Percentiles rank a stretch among this genome's conserved stretches.
These are phyloP conservation scores for Aethina tumida DNA, from an alignment of 1,140 invertebrate species.

Conservation along the genomic window DNA sequence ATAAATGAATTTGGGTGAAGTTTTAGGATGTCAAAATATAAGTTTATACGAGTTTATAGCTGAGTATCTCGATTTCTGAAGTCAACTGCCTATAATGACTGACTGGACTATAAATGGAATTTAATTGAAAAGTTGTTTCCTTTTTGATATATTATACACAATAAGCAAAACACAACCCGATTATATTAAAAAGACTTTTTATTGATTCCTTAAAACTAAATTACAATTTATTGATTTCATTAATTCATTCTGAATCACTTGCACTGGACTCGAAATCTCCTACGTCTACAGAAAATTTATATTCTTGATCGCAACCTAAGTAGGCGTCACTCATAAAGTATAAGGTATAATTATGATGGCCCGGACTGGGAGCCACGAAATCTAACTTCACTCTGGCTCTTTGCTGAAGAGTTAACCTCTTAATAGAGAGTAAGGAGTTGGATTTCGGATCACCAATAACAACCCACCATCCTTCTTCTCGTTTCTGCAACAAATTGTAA, in stretches of 20 bases:
- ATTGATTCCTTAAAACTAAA: too few relatives aligned
- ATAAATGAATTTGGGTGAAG: too few relatives aligned
- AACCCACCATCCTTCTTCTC: slow-evolving; percentile 99
- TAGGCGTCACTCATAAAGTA: slow-evolving; percentile 99
- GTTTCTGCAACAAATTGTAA: slow-evolving; percentile 55
- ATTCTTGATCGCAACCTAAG: slow-evolving; percentile 96
- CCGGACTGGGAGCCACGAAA: slow-evolving; percentile 82
- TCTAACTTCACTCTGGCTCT: slow-evolving; percentile 92
- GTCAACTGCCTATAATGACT: too few relatives aligned
- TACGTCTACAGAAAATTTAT: slow-evolving; percentile 68
- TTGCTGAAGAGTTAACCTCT: slow-evolving; percentile 86
- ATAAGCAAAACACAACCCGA: too few relatives aligned
- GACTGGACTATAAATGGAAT: too few relatives aligned
- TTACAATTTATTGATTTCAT: too few relatives aligned
- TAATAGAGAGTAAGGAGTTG: slow-evolving; percentile 94
- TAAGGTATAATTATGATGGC: slow-evolving; percentile 83
- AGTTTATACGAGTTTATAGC: too few relatives aligned
- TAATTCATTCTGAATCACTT: slow-evolving; percentile 46
- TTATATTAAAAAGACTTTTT: too few relatives aligned
- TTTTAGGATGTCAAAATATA: too few relatives aligned
- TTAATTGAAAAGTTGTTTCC: too few relatives aligned
- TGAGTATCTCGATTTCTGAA: too few relatives aligned
- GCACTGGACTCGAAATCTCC: slow-evolving; percentile 51
- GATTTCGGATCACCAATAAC: slow-evolving; percentile 93
- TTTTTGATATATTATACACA: too few relatives aligned